Evolutionary conservation across 2,797 vertebrate species (phyloP).

Genomic region (Sebastes alutus): DNA sequence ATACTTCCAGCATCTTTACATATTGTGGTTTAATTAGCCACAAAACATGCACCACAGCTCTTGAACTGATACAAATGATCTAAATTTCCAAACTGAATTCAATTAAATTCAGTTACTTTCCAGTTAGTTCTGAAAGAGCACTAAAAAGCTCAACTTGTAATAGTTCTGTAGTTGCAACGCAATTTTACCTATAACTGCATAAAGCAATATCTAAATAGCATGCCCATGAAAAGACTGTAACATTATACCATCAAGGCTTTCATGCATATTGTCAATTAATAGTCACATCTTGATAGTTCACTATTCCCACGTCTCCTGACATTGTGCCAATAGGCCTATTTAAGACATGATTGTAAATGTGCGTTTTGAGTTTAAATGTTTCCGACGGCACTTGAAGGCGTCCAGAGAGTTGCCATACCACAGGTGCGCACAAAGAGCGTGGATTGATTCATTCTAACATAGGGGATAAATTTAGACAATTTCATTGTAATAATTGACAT

Average conservation of each 20-base stretch:
- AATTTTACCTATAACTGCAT: background rate
- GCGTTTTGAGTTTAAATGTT: background rate
- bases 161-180: background rate
- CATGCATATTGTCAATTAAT: background rate
- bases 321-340: background rate
- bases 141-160: background rate
- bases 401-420: background rate
- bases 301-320: background rate
- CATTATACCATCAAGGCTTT: background rate
- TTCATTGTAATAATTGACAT: background rate
- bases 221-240: background rate
- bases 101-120: background rate
- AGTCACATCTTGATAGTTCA: background rate
- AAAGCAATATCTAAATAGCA: background rate
- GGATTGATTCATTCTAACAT: background rate
- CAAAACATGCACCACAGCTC: background rate
- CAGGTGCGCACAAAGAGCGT: constrained; percentile 32
- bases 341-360: background rate
- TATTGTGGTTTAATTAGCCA: background rate
- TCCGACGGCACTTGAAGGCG: constrained; percentile 28
- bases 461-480: background rate
- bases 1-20: background rate
- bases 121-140: background rate
- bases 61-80: background rate
- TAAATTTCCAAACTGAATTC: background rate